Evolutionary conservation across 2,113 vertebrate genomes (phyloP).

Genomic region (Phyllopteryx taeniolatus): DNA sequence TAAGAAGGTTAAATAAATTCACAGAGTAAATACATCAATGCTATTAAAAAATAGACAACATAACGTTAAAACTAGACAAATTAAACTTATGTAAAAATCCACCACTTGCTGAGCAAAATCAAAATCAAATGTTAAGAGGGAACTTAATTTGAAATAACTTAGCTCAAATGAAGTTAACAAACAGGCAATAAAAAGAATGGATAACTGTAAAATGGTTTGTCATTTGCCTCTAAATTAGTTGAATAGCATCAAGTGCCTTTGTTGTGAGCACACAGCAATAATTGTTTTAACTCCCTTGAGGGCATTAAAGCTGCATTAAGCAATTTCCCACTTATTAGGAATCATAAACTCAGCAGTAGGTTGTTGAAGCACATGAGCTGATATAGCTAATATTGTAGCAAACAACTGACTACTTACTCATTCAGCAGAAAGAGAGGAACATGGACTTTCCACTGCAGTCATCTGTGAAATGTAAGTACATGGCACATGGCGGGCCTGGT

Average conservation of each 20-base stretch:
- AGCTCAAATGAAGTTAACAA: constrained; percentile 28
- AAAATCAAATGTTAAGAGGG: constrained; percentile 8
- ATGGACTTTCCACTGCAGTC: constrained; percentile 59
- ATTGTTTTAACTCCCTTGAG: constrained; percentile 16
- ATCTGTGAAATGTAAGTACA: constrained; percentile 62
- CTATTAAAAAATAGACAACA: constrained; percentile 1
- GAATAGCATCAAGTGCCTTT: constrained; percentile 15
- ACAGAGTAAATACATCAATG: background rate
- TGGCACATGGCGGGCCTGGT: constrained; percentile 57
- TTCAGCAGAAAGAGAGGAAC: constrained; percentile 68
- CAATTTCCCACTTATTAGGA: constrained; percentile 29
- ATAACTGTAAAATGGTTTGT: constrained; percentile 10
- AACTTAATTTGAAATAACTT: constrained; percentile 22
- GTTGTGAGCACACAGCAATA: constrained; percentile 26
- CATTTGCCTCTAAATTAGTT: constrained; percentile 17
- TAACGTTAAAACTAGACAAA: constrained; percentile 14
- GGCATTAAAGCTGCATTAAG: constrained; percentile 64
- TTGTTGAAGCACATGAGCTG: constrained; percentile 17
- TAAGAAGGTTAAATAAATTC: background rate
- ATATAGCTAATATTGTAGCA: constrained; percentile 53
- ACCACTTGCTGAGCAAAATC: constrained; percentile 34
- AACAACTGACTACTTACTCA: constrained; percentile 71
- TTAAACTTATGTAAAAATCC: constrained; percentile 22
- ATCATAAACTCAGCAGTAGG: constrained; percentile 3
- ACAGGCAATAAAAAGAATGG: constrained; percentile 30